A percentile compares a stretch with the other conserved stretches of the same genome.
These are phyloP conservation scores for Fistularia commersonii DNA, from an alignment of 2,797 vertebrate genomes.

Conservation along the genomic window DNA sequence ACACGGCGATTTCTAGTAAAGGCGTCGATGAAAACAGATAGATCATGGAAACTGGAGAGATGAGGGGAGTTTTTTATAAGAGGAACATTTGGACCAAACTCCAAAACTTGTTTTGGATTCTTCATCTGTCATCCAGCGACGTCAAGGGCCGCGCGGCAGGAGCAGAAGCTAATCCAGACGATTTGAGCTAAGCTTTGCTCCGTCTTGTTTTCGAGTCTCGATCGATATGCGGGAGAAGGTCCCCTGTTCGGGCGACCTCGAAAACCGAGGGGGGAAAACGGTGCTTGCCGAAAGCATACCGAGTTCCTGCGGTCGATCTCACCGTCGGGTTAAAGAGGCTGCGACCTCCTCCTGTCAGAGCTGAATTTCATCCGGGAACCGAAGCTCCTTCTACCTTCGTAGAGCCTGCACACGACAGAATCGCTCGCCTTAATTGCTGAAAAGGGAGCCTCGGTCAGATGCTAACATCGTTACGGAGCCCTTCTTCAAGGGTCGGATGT, in stretches of 20 bases:
- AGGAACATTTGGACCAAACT: slow-evolving; percentile 25
- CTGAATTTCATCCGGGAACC: slow-evolving; percentile 38
- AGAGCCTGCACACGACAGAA: too few relatives aligned
- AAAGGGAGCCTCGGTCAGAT: slow-evolving; percentile 56
- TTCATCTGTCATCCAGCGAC: slow-evolving; percentile 18
- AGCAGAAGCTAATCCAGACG: slow-evolving; percentile 24
- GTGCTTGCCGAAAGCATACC: too few relatives aligned
- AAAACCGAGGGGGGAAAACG: too few relatives aligned
- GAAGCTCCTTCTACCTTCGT: too few relatives aligned
- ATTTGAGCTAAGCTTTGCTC: too few relatives aligned
- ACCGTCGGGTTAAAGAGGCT: slow-evolving; percentile 51
- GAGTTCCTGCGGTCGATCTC: too few relatives aligned
- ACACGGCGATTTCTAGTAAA: too few relatives aligned
- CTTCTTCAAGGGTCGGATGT: slow-evolving; percentile 41
- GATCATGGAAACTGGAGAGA: slow-evolving; percentile 35
- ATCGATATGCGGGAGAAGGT: too few relatives aligned
- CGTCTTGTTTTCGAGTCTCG: too few relatives aligned
- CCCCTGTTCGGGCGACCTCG: too few relatives aligned
- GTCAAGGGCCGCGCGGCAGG: slow-evolving; percentile 25
- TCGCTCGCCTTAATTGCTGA: slow-evolving; percentile 47
- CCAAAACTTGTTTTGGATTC: slow-evolving; percentile 11
- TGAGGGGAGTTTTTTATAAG: slow-evolving; percentile 27
- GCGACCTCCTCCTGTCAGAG: slow-evolving; percentile 37
- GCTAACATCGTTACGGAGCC: slow-evolving; percentile 53
- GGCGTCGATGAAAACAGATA: background rate